Conservation (phyloP, 2,888 invertebrate genomes). For the Argyresthia albistria region DNA sequence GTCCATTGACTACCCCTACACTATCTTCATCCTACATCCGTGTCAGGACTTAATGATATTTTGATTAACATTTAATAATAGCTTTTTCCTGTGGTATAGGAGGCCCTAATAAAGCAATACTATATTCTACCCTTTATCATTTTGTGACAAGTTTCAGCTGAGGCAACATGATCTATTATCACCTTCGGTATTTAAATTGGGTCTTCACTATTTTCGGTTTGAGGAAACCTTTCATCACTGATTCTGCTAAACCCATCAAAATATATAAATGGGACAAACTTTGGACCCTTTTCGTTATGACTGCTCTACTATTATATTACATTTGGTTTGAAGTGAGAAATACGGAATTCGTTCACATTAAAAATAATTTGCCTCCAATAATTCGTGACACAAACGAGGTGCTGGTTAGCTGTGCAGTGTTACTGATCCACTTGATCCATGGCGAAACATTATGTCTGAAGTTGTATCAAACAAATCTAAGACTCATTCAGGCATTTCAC, state of each 20-base stretch:
- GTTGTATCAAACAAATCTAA: constrained; percentile 20
- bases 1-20: too few species aligned
- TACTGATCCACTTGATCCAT: constrained; percentile 18
- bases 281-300: constrained; percentile 21
- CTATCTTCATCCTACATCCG: too few species aligned
- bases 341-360: constrained; percentile 14
- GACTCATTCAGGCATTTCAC: constrained; percentile 16
- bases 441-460: constrained; percentile 15
- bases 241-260: constrained; percentile 4
- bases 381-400: constrained; percentile 24
- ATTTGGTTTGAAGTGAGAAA: constrained; percentile 8
- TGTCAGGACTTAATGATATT: too few species aligned
- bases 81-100: too few species aligned
- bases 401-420: constrained; percentile 18
- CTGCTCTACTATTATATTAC: constrained; percentile 13
- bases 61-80: too few species aligned
- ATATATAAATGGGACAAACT: constrained; percentile 12
- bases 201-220: constrained; percentile 22
- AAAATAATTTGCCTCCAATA: constrained; percentile 19
- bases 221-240: constrained; percentile 20
- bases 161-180: constrained; percentile 9
- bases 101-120: too few species aligned
- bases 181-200: constrained; percentile 16
- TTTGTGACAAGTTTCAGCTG: too few species aligned
- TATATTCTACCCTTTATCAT: too few species aligned